A percentile compares a stretch with the other conserved stretches of the same genome.
Conservation (phyloP, 2,797 vertebrate genomes). For the Calcarius lapponicus region DNA sequence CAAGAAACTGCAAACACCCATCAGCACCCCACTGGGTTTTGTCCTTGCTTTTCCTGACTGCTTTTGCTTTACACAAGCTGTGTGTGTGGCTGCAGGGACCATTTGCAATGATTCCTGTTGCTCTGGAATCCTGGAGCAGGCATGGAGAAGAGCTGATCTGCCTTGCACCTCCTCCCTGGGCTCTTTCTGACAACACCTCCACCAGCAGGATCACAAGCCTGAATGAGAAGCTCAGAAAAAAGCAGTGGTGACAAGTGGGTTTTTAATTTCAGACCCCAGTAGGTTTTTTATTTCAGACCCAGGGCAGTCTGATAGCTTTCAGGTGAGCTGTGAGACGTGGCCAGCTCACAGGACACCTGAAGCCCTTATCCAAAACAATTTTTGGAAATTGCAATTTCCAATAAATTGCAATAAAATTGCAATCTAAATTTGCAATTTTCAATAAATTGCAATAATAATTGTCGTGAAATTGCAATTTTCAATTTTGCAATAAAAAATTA, state of each 20-base stretch:
- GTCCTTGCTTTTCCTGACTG: background rate
- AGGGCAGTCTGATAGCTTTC: background rate
- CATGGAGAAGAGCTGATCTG: background rate
- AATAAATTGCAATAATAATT: no score
- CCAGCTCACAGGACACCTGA: background rate
- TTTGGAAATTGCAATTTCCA: no score
- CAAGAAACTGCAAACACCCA: background rate
- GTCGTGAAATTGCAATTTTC: no score
- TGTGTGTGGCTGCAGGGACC: background rate
- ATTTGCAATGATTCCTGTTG: background rate
- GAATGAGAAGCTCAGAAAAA: background rate
- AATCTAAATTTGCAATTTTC: no score
- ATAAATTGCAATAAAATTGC: no score
- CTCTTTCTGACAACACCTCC: background rate
- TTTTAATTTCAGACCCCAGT: background rate
- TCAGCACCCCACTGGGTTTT: rapidly evolving
- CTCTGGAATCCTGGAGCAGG: background rate
- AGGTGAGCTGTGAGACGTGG: background rate
- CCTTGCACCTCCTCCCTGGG: background rate
- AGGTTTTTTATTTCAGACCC: background rate
- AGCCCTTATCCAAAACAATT: background rate
- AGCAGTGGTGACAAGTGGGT: background rate
- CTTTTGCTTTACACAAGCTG: background rate
- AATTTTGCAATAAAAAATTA: no score
- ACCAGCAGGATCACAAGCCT: background rate